Evolutionary conservation across 2,888 invertebrate species (phyloP), one percentile per base, ranked within the genome.

Genomic region (Graphium colonna): DNA sequence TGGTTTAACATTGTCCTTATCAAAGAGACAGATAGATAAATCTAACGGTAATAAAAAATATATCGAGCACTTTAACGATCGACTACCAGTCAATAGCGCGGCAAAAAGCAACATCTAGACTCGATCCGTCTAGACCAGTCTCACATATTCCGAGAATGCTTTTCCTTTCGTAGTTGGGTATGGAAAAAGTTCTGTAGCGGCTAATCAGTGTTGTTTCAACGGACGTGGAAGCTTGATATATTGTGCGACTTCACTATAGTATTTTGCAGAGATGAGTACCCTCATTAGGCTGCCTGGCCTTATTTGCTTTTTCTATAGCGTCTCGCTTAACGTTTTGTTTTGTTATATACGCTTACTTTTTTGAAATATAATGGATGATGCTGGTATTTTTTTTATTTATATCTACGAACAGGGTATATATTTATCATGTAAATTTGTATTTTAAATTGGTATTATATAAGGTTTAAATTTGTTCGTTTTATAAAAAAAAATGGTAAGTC

Each of bases 11-110:
- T 26, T 45, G 46, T 43, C 53, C 51, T 53, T 51, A 56, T 57
- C 49, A 40, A 52, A 56, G 49, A 33, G 46, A 46, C 52, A 48
- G 51, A 51, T 54, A 55, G 48, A 61, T 59, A 59, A 59, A 59
- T 61, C 59, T 58, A 58, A 59, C 57, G 56, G 56, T 28, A 33
- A 26, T 13, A 47, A 57, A 58, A 58, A 61, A 59, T 56, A 44
- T 42, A 17, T 47, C 38, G 51, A 42, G 55, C 56, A 60, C 52
- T 57, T 58, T 61, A 61, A 61, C 60, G 58, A 61, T 43, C 44
- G 26, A 48, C 51, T 50, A 13, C 55, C 56, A 50, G 57, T 56
- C 55, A 56, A 60, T 51, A 56, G 58, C 47, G 40, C 41, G n/a
- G 46, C 52, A 60, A 62, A 60, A 55, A 55, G 21, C 47, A 9